Percentiles rank a stretch among this genome's conserved stretches.
phyloP scores from a whole-genome alignment of 2,888 invertebrate genomes.

The Carabus problematicus region DNA sequence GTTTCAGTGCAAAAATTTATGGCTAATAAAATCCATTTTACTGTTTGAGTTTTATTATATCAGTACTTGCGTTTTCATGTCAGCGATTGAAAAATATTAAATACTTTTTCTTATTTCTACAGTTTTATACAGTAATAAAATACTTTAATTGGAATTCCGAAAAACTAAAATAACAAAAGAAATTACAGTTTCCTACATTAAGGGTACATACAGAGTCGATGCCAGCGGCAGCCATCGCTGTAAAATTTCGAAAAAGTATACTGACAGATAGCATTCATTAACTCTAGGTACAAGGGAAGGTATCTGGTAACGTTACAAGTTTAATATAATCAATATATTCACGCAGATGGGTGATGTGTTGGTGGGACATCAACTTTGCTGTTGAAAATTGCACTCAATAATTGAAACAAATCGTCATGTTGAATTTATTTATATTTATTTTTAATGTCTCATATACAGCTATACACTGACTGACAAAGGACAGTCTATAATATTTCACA shows the following conservation, averaged over 20 bases:
- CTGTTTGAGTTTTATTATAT: conserved; percentile 60
- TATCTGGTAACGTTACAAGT: too few species aligned
- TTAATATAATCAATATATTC: too few species aligned
- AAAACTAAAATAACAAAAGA: conserved; percentile 36
- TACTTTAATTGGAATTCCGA: conserved; percentile 53
- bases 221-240: too few species aligned
- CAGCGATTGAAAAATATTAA: conserved; percentile 57
- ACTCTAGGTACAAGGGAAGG: too few species aligned
- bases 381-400: too few species aligned
- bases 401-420: not conserved
- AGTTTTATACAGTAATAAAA: conserved; percentile 53
- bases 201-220: too few species aligned
- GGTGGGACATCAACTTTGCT: too few species aligned
- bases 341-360: too few species aligned
- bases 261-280: too few species aligned
- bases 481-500: conserved; percentile 2
- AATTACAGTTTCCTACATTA: not conserved
- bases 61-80: conserved; percentile 60
- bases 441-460: conserved; percentile 32
- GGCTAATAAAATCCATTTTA: conserved; percentile 59
- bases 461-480: conserved; percentile 33
- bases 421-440: conserved; percentile 25
- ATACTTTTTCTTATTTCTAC: conserved; percentile 55
- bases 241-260: too few species aligned
- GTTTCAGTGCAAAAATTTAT: conserved; percentile 54